Evolutionary conservation across 2,113 vertebrate species (phyloP).

Genomic region (cat (Felis catus)): F.catus_Fca126_mat1.0 CM031417.1:80345001-80345500

Average conservation of each 20-base stretch:
- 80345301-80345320: conserved; percentile 33
- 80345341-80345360: background rate
- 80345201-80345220: background rate
- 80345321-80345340: background rate
- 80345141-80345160: background rate
- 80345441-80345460: background rate
- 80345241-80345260: conserved; percentile 8
- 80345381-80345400: background rate
- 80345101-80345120: background rate
- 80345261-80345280: conserved; percentile 26
- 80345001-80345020: conserved; percentile 1
- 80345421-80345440: background rate
- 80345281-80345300: background rate
- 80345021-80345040: conserved; percentile 7
- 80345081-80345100: background rate
- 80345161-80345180: background rate
- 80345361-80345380: background rate
- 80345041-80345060: conserved; percentile 29
- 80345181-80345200: background rate
- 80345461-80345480: background rate
- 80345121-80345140: background rate
- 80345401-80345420: background rate
- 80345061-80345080: background rate
- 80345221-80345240: background rate
- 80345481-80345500: background rate